Base-by-base conservation (phyloP, 2,797 vertebrate genomes). In the Linurgus olivaceus region DNA sequence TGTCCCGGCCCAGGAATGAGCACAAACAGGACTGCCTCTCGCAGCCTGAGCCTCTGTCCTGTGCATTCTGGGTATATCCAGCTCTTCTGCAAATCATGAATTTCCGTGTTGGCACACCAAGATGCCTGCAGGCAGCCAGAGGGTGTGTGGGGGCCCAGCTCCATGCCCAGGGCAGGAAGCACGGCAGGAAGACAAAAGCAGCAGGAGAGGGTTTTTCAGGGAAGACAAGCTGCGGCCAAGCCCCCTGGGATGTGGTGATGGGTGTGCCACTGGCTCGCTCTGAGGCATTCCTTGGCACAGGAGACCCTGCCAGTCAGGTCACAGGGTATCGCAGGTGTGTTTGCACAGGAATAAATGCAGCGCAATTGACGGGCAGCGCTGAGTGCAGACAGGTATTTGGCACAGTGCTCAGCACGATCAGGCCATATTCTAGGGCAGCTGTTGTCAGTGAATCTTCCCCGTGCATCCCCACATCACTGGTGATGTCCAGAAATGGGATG, bases 301-400 rank as follows among this genome's bases (percentile, higher is more conserved):
- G 33, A 40, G 23, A 4, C 40, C 0, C 0, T 3, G 7, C 37
- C 62, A 29, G 28, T 40, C 0, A 0, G 13, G 38, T 73, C 26
- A 12, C 21, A 31, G 51, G n/a, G 20, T 45, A 33, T n/a, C 67
- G 5, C 8, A 1, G 35, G 28, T 29, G 37, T 54, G 58, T 91
- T 87, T 70, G 75, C 35, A 26, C 28, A 76, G 66, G 37, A 45
- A 15, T 26, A 45, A 87, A 25, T 6, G 17, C 74, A 42, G 59
- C 2, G 3, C 1, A 2, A 24, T 0, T 24, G 57, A 38, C 0
- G 0, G 11, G 58, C 76, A 76, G 45, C 0, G 0, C 59, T 58
- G 61, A 13, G 7, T 10, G 7, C 38, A 45, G 29, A 47, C 21
- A 44, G 73, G 37, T 40, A 35, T 51, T 70, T 47, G 37, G 38